These are phyloP conservation scores for Ips typographus DNA, from an alignment of 1,140 invertebrate species.

Conservation along the genomic window DNA sequence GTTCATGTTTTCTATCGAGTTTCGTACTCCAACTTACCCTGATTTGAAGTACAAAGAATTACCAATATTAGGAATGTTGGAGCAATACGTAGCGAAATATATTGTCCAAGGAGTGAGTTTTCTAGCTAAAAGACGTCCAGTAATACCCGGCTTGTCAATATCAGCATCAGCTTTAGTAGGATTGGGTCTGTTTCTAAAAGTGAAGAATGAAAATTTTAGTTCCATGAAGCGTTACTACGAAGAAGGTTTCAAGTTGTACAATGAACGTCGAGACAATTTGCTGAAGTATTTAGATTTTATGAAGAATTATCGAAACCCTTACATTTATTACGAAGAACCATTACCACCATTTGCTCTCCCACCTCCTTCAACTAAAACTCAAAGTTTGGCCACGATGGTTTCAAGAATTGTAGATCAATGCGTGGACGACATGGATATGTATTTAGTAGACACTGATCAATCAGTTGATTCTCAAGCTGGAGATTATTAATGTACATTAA, in stretches of 20 bases:
- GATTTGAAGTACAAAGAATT: conserved; percentile 52
- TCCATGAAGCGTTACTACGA: conserved; percentile 49
- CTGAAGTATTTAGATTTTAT: conserved; percentile 52
- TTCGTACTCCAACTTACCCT: conserved; percentile 51
- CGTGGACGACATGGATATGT: conserved; percentile 30
- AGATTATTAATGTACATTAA: conserved; percentile 1
- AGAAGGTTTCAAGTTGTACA: conserved; percentile 49
- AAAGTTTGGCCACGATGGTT: conserved; percentile 30
- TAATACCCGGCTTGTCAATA: conserved; percentile 57
- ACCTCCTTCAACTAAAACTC: conserved; percentile 19
- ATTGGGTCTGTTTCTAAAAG: conserved; percentile 59
- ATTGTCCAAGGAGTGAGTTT: conserved; percentile 56
- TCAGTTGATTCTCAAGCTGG: not conserved
- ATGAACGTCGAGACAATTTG: conserved; percentile 50
- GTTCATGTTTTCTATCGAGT: conserved; percentile 52
- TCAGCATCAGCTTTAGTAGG: conserved; percentile 55
- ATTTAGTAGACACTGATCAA: conserved; percentile 5
- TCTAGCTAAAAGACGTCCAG: conserved; percentile 55
- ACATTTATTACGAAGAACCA: conserved; percentile 49
- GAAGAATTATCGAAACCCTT: conserved; percentile 54
- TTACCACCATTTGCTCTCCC: conserved; percentile 38
- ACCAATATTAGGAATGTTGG: conserved; percentile 59
- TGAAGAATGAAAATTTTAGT: conserved; percentile 50
- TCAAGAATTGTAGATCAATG: conserved; percentile 35
- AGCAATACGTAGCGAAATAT: conserved; percentile 57